Conservation (phyloP, 2,797 vertebrate species). For the Peromyscus aztecus region DNA sequence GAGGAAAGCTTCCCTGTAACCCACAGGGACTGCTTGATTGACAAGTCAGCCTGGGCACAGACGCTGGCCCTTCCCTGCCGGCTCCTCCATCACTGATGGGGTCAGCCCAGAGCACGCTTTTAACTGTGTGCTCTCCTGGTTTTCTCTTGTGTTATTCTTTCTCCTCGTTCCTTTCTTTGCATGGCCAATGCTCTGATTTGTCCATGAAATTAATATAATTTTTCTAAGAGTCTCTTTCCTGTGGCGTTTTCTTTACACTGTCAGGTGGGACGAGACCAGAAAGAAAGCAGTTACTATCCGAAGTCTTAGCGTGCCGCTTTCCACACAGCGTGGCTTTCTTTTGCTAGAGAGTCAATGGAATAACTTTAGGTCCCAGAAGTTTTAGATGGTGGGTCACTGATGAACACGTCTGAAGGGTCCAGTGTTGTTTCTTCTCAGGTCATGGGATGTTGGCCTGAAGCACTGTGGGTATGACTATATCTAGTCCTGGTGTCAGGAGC, state of each 20-base stretch:
- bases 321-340: background rate
- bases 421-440: background rate
- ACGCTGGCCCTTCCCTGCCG: background rate
- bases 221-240: slow-evolving; percentile 15
- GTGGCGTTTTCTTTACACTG: background rate
- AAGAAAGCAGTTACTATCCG: slow-evolving; percentile 1
- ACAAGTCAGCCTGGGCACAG: background rate
- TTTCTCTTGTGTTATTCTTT: background rate
- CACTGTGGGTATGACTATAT: background rate
- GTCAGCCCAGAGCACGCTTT: background rate
- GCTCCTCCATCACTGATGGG: background rate
- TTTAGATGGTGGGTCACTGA: background rate
- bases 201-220: background rate
- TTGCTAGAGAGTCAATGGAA: background rate
- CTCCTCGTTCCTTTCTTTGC: background rate
- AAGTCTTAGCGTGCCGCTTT: background rate
- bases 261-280: background rate
- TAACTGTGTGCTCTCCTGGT: background rate
- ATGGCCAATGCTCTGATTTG: background rate
- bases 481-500: background rate
- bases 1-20: background rate
- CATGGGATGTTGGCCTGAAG: background rate
- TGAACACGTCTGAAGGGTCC: background rate
- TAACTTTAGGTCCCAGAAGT: background rate
- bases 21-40: background rate